Base-by-base conservation (phyloP, 2,888 invertebrate genomes). In the Lasioglossum figueresi region DNA sequence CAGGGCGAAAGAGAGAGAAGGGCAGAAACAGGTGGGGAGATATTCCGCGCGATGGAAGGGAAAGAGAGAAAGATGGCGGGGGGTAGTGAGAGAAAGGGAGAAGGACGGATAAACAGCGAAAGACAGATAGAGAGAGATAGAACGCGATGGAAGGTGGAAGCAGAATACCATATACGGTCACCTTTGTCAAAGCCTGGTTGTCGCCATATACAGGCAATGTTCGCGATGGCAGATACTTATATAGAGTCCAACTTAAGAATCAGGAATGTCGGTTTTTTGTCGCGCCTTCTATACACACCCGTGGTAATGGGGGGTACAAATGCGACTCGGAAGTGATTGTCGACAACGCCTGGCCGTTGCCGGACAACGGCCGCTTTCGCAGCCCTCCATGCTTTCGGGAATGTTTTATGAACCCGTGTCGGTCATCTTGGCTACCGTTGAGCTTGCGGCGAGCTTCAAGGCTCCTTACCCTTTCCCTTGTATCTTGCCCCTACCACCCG, bases 191-290 rank as follows among this genome's bases (percentile, higher is more conserved):
- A 94, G 94, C 90, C 94, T 92, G 93, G 91, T 94, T 92, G 94
- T 94, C 92, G 93, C 94, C 94, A 94, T 94, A 94, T 94, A 94
- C 93, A 94, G 94, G 93, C 94, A 94, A 94, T 94, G 94, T 94
- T 94, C 94, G 91, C 94, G 93, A 93, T 94, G 93, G 92, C 93
- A 93, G 93, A 94, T 94, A 93, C 94, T 94, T 94, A 94, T 94
- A 94, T 94, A 94, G 94, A 94, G 91, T 91, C 92, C 92, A 89
- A 92, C 92, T 94, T 94, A 92, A 93, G 93, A 94, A 93, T 94
- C 94, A 93, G 93, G 94, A 94, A 94, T 94, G 94, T 92, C 91
- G 93, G 87, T 93, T 92, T 92, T 92, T 93, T 93, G 92, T 93
- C 92, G 93, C 93, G 91, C 93, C 93, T 91, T 90, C 91, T 92